phyloP scores from a whole-genome alignment of 2,113 vertebrate species.

The Tiliqua scincoides region DNA sequence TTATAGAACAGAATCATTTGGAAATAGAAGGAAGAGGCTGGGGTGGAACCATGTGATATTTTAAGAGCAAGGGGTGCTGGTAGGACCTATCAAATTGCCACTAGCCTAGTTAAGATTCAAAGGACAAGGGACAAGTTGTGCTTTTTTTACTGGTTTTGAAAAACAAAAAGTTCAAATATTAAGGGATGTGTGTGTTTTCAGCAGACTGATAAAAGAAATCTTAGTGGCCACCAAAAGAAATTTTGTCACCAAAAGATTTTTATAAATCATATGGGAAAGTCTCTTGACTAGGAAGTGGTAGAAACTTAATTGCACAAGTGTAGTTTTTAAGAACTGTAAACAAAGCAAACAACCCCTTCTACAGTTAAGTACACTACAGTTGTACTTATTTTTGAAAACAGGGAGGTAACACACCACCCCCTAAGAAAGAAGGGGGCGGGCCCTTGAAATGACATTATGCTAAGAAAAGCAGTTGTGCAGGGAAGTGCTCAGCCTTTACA shows the following conservation, averaged over 20 bases:
- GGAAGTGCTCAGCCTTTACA: background rate
- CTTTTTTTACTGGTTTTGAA: background rate
- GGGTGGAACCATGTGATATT: background rate
- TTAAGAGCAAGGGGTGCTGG: background rate
- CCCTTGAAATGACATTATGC: background rate
- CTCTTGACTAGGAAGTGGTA: background rate
- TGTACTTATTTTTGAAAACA: background rate
- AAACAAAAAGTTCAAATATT: background rate
- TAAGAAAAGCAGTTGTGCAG: background rate
- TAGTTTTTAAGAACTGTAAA: background rate
- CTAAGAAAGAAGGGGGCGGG: background rate
- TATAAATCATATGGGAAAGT: background rate
- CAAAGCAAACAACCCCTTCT: background rate
- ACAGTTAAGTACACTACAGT: background rate
- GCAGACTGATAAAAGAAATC: background rate
- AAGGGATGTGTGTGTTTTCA: too few relatives aligned
- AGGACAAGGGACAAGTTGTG: background rate
- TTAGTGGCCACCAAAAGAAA: background rate
- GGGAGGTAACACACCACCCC: background rate
- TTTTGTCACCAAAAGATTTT: background rate
- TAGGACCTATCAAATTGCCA: background rate
- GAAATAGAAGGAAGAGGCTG: background rate
- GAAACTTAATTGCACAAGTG: background rate
- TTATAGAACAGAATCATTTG: background rate
- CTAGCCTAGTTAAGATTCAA: background rate